A percentile compares a stretch with the other conserved stretches of the same genome.
These are phyloP conservation scores for Ridgeia piscesae DNA, from an alignment of 1,140 invertebrate genomes.

Conservation along the genomic window DNA sequence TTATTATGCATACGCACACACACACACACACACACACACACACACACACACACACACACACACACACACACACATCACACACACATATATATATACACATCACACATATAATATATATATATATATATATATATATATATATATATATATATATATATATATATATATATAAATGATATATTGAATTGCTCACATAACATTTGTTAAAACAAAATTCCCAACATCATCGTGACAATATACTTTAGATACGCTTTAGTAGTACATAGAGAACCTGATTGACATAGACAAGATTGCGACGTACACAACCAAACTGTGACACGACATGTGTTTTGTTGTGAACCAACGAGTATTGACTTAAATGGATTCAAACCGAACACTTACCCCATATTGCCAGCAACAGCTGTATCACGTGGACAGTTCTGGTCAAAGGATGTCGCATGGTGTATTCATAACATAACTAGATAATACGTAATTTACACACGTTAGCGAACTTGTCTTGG, in stretches of 20 bases:
- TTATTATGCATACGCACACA: no score
- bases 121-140: no score
- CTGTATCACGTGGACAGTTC: background rate
- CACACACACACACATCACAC: no score
- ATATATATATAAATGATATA: background rate
- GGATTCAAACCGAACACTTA: background rate
- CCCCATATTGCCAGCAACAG: background rate
- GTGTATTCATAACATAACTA: background rate
- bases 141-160: no score
- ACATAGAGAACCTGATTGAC: background rate
- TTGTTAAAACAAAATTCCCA: background rate
- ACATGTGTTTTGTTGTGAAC: background rate
- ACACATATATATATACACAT: no score
- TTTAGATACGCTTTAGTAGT: background rate
- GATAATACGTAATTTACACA: background rate
- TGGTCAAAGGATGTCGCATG: background rate
- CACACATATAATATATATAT: no score
- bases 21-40: no score
- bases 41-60: no score
- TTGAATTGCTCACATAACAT: background rate
- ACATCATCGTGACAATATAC: background rate
- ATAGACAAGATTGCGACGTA: background rate
- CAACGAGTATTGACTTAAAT: background rate
- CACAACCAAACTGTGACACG: background rate
- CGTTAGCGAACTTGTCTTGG: background rate